phyloP scores from a whole-genome alignment of 2,113 vertebrate genomes.

The Excalfactoria chinensis region DNA sequence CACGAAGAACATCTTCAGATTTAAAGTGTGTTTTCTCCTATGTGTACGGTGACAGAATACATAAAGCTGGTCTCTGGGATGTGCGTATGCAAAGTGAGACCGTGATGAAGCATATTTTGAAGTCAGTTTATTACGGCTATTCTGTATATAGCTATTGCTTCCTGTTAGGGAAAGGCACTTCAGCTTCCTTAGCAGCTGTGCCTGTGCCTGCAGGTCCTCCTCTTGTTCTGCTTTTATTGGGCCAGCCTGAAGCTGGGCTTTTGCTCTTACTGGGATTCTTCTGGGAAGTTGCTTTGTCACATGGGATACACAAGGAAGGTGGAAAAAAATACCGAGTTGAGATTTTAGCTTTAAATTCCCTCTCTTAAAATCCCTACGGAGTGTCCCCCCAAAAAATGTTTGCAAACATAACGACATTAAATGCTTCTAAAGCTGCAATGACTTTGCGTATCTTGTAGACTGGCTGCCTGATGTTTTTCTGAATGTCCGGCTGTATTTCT shows the following conservation, averaged over 20 bases:
- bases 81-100: neutral
- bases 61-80: slow-evolving; percentile 28
- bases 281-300: neutral
- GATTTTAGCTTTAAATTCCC: neutral
- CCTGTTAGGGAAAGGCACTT: neutral
- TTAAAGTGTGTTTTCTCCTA: slow-evolving; percentile 16
- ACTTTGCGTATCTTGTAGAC: neutral
- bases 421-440: neutral
- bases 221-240: neutral
- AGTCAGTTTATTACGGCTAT: neutral
- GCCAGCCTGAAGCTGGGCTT: neutral
- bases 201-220: neutral
- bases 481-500: neutral
- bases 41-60: slow-evolving; percentile 22
- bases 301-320: neutral
- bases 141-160: neutral
- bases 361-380: neutral
- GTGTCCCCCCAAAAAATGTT: neutral
- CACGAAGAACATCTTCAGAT: neutral
- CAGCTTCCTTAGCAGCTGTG: neutral
- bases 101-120: neutral
- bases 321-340: neutral
- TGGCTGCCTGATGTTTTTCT: neutral
- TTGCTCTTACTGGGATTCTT: neutral
- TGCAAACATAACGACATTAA: neutral